Percentiles rank a stretch among this genome's conserved stretches.
Conservation (phyloP, 35 echinoderm and acorn worm species). For the Strongylocentrotus purpuratus region DNA sequence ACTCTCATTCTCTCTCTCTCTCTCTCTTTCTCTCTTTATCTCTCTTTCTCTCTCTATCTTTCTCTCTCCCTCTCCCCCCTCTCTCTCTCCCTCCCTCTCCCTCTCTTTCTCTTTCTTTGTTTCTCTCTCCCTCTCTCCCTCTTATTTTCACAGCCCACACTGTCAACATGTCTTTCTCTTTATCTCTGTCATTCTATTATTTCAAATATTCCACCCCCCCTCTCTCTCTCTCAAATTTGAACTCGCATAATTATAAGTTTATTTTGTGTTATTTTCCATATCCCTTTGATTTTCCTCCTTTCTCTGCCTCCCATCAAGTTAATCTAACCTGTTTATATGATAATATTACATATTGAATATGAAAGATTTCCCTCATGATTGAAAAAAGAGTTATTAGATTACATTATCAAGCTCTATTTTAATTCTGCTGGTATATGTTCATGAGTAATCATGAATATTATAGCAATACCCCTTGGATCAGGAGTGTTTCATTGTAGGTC, state of each 20-base stretch:
- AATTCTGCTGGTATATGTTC: too few species aligned
- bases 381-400: too few species aligned
- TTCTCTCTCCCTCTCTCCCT: neutral
- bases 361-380: too few species aligned
- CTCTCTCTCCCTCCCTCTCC: neutral
- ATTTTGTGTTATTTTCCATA: neutral
- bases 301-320: neutral
- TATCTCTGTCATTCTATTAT: neutral
- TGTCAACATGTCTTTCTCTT: neutral
- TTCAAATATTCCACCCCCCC: neutral
- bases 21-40: neutral
- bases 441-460: too few species aligned
- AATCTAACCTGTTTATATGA: neutral
- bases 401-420: too few species aligned
- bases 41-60: too few species aligned
- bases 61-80: too few species aligned
- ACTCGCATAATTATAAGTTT: neutral
- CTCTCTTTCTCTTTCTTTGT: neutral
- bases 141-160: neutral
- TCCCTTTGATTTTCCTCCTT: neutral
- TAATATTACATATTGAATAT: too few species aligned
- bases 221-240: neutral
- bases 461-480: too few species aligned
- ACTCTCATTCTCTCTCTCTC: neutral
- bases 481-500: neutral